These are phyloP conservation scores for Echeneis naucrates DNA, from an alignment of 2,797 vertebrate species.

Conservation along the genomic window DNA sequence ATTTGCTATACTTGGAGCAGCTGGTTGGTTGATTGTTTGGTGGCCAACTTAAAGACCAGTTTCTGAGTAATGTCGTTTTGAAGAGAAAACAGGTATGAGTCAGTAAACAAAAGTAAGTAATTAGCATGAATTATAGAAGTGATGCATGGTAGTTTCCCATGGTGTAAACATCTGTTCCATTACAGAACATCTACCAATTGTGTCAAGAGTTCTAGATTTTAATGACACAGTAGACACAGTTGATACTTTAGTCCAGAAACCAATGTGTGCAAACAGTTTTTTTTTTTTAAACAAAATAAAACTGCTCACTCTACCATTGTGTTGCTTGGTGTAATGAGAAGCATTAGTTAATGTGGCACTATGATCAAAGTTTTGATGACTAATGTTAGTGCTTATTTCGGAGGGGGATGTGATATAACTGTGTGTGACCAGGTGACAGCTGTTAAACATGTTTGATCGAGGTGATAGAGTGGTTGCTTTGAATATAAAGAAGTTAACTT, in stretches of 20 bases:
- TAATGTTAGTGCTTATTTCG: constrained; percentile 27
- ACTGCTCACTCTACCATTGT: background rate
- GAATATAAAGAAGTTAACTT: constrained; percentile 1
- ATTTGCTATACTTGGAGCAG: constrained; percentile 11
- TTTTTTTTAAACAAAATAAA: constrained; percentile 10
- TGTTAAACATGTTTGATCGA: constrained; percentile 22
- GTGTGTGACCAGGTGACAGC: constrained; percentile 11
- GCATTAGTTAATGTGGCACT: constrained; percentile 14
- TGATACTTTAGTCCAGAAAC: constrained; percentile 18
- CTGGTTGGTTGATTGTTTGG: constrained; percentile 28
- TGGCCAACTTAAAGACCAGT: constrained; percentile 37
- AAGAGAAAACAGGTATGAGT: constrained; percentile 13
- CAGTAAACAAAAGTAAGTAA: constrained; percentile 43
- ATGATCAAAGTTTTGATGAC: constrained; percentile 34
- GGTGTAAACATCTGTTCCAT: constrained; percentile 38
- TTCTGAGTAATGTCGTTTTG: constrained; percentile 43
- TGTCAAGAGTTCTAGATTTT: constrained; percentile 28
- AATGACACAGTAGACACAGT: background rate
- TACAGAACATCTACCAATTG: constrained; percentile 15
- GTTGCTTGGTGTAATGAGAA: constrained; percentile 14
- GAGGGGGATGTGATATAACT: constrained; percentile 30
- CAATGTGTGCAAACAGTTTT: background rate
- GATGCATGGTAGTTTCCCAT: constrained; percentile 22
- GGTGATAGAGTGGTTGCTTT: background rate
- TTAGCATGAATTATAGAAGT: constrained; percentile 35